Base-by-base conservation (phyloP, 2,797 vertebrate species). In the Stomatorhinus walkeri region DNA sequence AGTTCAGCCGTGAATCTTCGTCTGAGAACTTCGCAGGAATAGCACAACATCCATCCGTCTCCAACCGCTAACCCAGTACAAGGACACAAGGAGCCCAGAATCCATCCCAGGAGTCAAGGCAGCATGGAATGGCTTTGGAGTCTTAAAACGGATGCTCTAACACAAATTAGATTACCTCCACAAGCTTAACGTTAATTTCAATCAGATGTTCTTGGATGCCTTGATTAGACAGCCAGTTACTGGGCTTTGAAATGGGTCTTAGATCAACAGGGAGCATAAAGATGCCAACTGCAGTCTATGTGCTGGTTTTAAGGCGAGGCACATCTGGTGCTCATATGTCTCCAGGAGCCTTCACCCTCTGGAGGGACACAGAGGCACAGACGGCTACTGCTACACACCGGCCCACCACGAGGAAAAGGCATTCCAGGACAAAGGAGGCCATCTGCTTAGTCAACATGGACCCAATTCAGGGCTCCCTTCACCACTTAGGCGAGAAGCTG, bases 281-380 rank as follows among this genome's bases (percentile, higher is more conserved):
- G n/a, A 48, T 22, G n/a, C 81, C 81, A 85, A 9, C 85, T 0
- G 2, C 10, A 87, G 85, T 28, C 16, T n/a, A 87, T 36, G 81
- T 46, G 76, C 76, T 81, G 46, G 9, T 51, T n/a, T 32, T 19
- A 40, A 40, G 32, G 32, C 22, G 52, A 59, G 90, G 90, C 89
- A 92, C 92, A 93, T 92, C 91, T 92, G 92, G 91, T 87, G 51
- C 68, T 86, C 92, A 93, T 89, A 91, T 92, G 91, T 51, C 87
- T 86, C 76, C 87, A 49, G 54, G n/a, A 10, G 48, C 72, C 81
- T 5, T 51, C 85, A 76, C 16, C 51, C 51, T 59, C 51, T 87
- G n/a, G 59, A 89, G 49, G 56, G n/a, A 87, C 59, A 16, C 9
- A 49, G 43, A 88, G 61, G 8, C n/a, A 48, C 22, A 72, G 43